Conservation (phyloP, 2,797 vertebrate genomes). For the Acanthiza pusilla region DNA sequence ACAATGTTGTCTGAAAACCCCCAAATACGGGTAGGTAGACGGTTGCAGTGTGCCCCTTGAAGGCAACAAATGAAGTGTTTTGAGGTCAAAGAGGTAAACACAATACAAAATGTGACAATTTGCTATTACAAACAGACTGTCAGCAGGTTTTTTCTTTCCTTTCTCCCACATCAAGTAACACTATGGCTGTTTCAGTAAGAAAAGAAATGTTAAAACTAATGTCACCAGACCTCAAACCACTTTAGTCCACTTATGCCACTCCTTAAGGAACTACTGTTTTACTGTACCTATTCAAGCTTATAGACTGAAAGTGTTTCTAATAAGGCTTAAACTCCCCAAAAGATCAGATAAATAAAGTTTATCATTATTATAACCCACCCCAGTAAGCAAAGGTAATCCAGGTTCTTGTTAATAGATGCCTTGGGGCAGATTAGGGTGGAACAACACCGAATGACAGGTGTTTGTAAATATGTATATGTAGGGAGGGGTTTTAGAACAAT, state of each 20-base stretch:
- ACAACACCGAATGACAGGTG: accelerated
- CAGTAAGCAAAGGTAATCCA: accelerated
- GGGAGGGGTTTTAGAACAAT: not conserved
- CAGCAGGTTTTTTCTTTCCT: not conserved
- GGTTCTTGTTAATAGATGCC: not conserved
- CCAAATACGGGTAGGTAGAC: not conserved
- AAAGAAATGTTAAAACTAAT: not conserved
- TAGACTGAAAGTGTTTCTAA: not conserved
- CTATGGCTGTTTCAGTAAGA: not conserved
- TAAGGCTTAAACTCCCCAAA: not conserved
- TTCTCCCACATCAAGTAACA: not conserved
- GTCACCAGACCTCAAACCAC: not conserved
- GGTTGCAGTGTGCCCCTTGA: not conserved
- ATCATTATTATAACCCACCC: accelerated
- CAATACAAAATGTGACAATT: not conserved
- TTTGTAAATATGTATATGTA: not conserved
- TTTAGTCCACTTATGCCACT: not conserved
- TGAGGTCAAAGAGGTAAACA: not conserved
- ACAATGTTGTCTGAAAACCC: not conserved
- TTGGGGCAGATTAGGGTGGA: not conserved
- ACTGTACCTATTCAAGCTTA: not conserved
- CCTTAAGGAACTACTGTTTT: not conserved
- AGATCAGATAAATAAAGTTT: not conserved
- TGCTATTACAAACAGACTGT: not conserved
- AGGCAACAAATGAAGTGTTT: not conserved